Evolutionary conservation across 92 coral and sea anemone species (phyloP).

Genomic region (Actinostola sp.): DNA sequence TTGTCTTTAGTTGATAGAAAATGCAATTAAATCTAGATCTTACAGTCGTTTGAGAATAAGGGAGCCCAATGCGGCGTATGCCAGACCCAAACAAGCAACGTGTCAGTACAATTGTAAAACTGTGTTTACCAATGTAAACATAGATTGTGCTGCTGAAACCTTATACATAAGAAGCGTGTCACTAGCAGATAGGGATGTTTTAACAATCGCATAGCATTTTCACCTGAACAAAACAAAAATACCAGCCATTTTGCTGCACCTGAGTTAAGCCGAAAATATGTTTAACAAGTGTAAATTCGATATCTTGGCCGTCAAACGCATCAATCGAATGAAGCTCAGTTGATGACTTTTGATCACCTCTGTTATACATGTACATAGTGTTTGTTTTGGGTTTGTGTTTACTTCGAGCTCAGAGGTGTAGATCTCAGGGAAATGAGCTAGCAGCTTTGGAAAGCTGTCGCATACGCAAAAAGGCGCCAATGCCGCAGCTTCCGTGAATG

Average conservation of each 20-base stretch:
- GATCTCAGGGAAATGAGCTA: no score
- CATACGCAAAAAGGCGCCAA: no score
- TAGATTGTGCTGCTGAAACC: conserved; percentile 20
- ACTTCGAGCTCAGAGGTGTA: neutral
- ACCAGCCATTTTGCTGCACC: neutral
- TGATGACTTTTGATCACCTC: conserved; percentile 42
- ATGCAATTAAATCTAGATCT: conserved; percentile 36
- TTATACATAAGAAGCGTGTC: conserved; percentile 33
- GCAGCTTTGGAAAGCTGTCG: no score
- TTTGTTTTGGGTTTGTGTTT: conserved; percentile 15
- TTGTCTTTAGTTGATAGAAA: conserved; percentile 5
- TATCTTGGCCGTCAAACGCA: neutral
- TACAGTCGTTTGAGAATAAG: conserved; percentile 53
- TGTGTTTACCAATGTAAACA: conserved; percentile 59
- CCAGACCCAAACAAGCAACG: conserved; percentile 30
- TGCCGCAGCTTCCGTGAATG: no score
- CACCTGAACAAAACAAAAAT: neutral
- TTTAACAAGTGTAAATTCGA: conserved; percentile 14
- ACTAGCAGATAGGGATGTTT: conserved; percentile 3
- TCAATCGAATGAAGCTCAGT: conserved; percentile 2
- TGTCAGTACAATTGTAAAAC: conserved; percentile 30
- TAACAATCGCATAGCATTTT: conserved; percentile 12
- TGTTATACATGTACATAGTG: conserved; percentile 12
- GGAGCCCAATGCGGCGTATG: conserved; percentile 4
- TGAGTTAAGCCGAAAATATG: conserved; percentile 9